Conservation (phyloP, 64 coral and sea anemone species). For the Montipora cactus region DNA sequence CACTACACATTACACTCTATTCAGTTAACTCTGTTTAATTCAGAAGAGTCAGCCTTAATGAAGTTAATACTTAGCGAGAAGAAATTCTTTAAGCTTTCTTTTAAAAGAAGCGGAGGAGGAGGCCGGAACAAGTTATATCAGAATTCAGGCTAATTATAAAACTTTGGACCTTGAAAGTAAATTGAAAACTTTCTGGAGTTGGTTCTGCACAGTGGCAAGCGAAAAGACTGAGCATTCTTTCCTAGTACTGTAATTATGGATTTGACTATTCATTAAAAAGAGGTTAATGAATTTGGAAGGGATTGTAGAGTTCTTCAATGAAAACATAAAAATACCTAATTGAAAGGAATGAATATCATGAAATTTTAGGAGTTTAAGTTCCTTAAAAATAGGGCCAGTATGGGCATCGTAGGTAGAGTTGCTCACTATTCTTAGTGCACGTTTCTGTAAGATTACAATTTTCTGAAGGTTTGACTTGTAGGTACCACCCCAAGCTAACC, state of each 20-base stretch:
- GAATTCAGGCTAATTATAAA: neutral
- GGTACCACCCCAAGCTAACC: neutral
- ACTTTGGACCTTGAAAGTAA: constrained; percentile 37
- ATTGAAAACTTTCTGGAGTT: constrained; percentile 26
- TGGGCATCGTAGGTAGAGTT: no score
- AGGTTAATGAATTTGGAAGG: constrained; percentile 2
- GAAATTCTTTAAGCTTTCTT: neutral
- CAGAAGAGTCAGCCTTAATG: neutral
- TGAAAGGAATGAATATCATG: constrained; percentile 14
- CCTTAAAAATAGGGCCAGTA: no score
- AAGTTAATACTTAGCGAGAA: neutral
- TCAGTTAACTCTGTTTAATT: no score
- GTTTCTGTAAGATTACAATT: neutral
- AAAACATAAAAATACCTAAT: constrained; percentile 39
- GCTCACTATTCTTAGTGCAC: no score
- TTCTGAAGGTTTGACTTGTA: neutral
- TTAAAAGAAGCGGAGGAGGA: neutral
- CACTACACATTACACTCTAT: no score
- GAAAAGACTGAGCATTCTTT: neutral
- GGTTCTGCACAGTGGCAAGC: constrained; percentile 31
- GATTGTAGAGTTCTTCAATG: constrained; percentile 3
- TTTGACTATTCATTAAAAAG: neutral
- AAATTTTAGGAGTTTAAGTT: no score
- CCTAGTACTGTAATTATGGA: constrained; percentile 21
- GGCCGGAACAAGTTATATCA: neutral